Conservation (phyloP, 1,140 invertebrate genomes). For the Scaptomyza pallida region DNA sequence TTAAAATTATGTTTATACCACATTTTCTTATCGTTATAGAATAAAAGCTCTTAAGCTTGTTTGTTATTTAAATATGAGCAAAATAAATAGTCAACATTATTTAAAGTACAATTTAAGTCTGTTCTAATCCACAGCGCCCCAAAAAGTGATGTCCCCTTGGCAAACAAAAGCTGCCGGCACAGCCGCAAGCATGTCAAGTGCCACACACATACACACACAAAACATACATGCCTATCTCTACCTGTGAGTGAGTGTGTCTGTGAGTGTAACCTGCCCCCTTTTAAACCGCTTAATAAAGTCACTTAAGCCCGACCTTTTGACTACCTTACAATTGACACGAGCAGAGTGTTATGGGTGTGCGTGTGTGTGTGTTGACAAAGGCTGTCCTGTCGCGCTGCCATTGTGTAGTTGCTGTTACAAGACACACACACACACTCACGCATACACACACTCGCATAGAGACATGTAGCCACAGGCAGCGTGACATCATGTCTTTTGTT, state of each 20-base stretch:
- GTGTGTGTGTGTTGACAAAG: constrained; percentile 63
- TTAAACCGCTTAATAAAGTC: constrained; percentile 84
- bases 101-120: constrained; percentile 47
- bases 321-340: constrained; percentile 82
- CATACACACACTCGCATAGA: constrained; percentile 8
- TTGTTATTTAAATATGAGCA: constrained; percentile 1
- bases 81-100: constrained; percentile 19
- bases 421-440: constrained; percentile 31
- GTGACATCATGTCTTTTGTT: constrained; percentile 84
- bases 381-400: constrained; percentile 67
- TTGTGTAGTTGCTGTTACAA: constrained; percentile 71
- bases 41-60: not conserved
- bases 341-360: constrained; percentile 34
- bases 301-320: constrained; percentile 80
- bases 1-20: not conserved
- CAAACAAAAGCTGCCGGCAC: constrained; percentile 40
- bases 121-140: constrained; percentile 44
- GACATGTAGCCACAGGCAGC: constrained; percentile 34
- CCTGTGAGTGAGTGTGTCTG: constrained; percentile 11
- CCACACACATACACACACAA: constrained; percentile 38
- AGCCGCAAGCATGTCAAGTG: constrained; percentile 38
- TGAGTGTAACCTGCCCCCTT: constrained; percentile 63
- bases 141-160: constrained; percentile 18
- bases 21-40: not conserved
- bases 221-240: constrained; percentile 17